Evolutionary conservation across 2,113 vertebrate genomes (phyloP), one percentile per base, ranked within the genome.

Genomic region (Capricornis sumatraensis): DNA sequence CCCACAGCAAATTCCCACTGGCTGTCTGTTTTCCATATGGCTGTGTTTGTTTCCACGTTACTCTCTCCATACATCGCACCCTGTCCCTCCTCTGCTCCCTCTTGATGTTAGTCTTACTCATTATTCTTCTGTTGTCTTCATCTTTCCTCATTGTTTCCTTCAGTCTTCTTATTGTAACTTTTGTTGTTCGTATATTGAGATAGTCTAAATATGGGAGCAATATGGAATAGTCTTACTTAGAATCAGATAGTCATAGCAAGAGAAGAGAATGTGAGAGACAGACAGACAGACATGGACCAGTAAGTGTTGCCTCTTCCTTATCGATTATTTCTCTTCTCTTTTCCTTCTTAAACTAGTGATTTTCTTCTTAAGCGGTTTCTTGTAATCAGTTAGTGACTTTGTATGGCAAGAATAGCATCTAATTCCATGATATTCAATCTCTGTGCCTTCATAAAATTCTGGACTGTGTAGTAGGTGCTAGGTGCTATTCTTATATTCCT

Each of bases 21-120:
- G 67, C n/a, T 40, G 5, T 3, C n/a, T 36, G 0, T 40, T 23
- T 71, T 40, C 67, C 67, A 40, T 1, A 6, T 1, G 67, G n/a
- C 23, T n/a, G 12, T 21, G 64, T 12, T 36, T 71, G n/a, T 23
- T 2, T 40, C 67, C 19, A 40, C 1, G 5, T 40, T 23, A 5
- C n/a, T 71, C 64, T 23, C n/a, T 12, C n/a, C 64, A 36, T 6
- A 23, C 67, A 12, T 40, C n/a, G 12, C n/a, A 3, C n/a, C n/a
- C n/a, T 40, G 10, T 40, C 19, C n/a, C 10, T 40, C 10, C 19
- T 71, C n/a, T 23, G n/a, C n/a, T 71, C 67, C 21, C 67, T 40
- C 1, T 23, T 40, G 19, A 36, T 40, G 27, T 27, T 43, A 40
- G 33, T 81, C 36, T 67, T 47, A 10, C 52, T 71, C 21, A 33